These are phyloP conservation scores for Apeira syringaria DNA, from an alignment of 2,888 invertebrate species.

Conservation along the genomic window DNA sequence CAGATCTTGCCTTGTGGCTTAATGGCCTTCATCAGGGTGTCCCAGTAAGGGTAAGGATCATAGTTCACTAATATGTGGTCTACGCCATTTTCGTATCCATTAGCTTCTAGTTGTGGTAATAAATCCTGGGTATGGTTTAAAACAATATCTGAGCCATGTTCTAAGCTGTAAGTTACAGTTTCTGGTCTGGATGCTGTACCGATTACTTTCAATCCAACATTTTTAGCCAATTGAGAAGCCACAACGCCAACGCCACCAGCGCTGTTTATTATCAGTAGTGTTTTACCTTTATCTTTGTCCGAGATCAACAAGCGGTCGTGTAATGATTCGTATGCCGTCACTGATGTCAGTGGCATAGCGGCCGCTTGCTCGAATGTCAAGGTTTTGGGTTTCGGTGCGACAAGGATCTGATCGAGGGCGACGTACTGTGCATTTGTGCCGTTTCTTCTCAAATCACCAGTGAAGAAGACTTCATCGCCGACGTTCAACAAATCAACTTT, in stretches of 20 bases:
- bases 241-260: conserved; percentile 72
- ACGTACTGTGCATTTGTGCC: conserved; percentile 70
- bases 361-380: conserved; percentile 70
- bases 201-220: conserved; percentile 64
- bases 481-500: conserved; percentile 48
- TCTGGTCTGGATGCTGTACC: conserved; percentile 69
- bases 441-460: conserved; percentile 56
- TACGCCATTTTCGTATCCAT: conserved; percentile 59
- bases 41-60: conserved; percentile 73
- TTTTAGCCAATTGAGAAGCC: conserved; percentile 64
- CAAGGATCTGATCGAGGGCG: conserved; percentile 57
- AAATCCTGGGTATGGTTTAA: conserved; percentile 63
- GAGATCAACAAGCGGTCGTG: conserved; percentile 61
- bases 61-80: conserved; percentile 68
- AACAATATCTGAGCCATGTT: conserved; percentile 60
- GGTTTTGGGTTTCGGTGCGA: conserved; percentile 62
- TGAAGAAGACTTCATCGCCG: conserved; percentile 72
- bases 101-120: conserved; percentile 53
- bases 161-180: conserved; percentile 50
- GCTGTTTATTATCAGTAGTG: conserved; percentile 67
- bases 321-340: conserved; percentile 65
- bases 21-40: conserved; percentile 58
- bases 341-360: conserved; percentile 65
- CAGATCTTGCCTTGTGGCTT: conserved; percentile 73
- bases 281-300: conserved; percentile 63